Evolutionary conservation across 1,140 invertebrate genomes (phyloP).

Genomic region (Acarapis woodi): DNA sequence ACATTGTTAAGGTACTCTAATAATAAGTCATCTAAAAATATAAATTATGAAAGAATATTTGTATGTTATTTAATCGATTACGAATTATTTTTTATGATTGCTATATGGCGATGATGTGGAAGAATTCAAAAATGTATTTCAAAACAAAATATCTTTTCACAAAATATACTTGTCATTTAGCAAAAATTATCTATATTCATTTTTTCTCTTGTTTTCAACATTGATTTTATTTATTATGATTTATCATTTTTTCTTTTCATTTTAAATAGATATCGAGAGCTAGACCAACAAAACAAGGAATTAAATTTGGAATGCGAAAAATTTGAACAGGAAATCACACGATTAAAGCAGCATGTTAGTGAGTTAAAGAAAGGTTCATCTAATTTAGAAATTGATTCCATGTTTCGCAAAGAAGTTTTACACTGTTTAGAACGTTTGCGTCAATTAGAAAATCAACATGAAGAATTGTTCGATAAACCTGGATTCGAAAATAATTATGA

Average conservation of each 20-base stretch:
- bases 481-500: background rate
- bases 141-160: too few relatives aligned
- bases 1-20: too few relatives aligned
- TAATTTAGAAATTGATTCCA: background rate
- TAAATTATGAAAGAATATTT: too few relatives aligned
- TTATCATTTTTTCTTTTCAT: constrained; percentile 1
- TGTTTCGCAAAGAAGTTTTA: constrained; percentile 4
- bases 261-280: too few relatives aligned
- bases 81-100: too few relatives aligned
- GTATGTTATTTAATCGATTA: too few relatives aligned
- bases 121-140: constrained; percentile 1
- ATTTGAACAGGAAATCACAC: constrained; percentile 5
- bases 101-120: constrained; percentile 2
- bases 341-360: constrained; percentile 1
- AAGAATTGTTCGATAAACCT: constrained; percentile 4
- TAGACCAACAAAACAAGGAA: constrained; percentile 5
- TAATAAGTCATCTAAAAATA: too few relatives aligned
- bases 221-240: too few relatives aligned
- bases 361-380: background rate
- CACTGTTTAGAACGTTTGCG: constrained; percentile 2
- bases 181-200: too few relatives aligned
- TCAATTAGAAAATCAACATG: constrained; percentile 7
- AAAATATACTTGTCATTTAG: too few relatives aligned
- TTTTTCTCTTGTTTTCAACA: too few relatives aligned
- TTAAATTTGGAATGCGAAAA: constrained; percentile 3